Base-by-base conservation (phyloP, 2,113 vertebrate genomes). In the Lethenteron camtschaticum region DNA sequence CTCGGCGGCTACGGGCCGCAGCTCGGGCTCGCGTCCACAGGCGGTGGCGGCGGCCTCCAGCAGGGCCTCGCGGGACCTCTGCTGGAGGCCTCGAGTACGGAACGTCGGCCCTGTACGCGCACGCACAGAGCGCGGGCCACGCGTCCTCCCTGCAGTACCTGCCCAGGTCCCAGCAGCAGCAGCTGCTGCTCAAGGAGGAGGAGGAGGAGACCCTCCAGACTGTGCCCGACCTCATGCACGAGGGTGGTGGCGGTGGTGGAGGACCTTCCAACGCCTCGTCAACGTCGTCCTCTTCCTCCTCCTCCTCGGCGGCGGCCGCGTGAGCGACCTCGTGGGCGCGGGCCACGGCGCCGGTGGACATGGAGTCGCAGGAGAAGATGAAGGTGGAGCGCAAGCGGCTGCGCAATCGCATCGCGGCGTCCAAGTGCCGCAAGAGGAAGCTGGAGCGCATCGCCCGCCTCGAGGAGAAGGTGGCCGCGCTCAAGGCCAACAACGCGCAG, bases 361-460 rank as follows among this genome's bases (percentile, higher is more conserved):
- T 99, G 92, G 94, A 99, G 79, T 95, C 81, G 56, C 94, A 99
- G 79, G 94, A 99, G 82, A 84, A 92, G 74, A 96, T 99, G 82
- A 99, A 99, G 79, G 94, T 90, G 0, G 94, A 99, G 83, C 86
- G 94, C 75, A 99, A 99, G 80, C 86, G 92, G 75, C 95, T 97
- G 94, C 86, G 94, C 79, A 99, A 99, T 85, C 85, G 94, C 77
- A 85, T 99, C 63, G 94, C 94, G 0, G 94, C 94, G 41, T 99
- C 94, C 81, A 99, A 99, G 77, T 97, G 94, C 84, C 85, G 92
- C 79, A 97, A 97, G 81, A 91, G 92, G 85, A 99, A 99, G 79
- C 85, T 99, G 80, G 94, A 99, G 80, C 81, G 94, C 69, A 99
- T 99, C 80, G 90, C 92, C 69, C 79, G 92, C 74, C 82, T 99